Conservation (phyloP, 2,113 vertebrate species). For the Lagenorhynchus albirostris region DNA sequence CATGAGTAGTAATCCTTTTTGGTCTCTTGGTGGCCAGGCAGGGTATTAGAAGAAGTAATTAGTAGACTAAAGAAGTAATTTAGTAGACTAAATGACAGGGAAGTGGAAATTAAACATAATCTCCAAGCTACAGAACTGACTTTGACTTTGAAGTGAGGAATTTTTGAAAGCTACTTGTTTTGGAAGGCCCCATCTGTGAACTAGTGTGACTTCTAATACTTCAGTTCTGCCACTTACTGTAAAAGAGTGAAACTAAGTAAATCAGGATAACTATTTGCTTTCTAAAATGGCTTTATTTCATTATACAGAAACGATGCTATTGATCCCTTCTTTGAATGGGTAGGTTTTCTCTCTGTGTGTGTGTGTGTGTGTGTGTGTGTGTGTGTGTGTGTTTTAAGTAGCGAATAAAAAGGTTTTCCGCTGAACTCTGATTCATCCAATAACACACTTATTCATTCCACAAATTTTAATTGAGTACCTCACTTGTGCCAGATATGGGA, state of each 20-base stretch:
- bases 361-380: neutral
- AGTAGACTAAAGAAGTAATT: too few relatives aligned
- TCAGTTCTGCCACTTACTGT: neutral
- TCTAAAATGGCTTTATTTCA: neutral
- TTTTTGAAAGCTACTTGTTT: neutral
- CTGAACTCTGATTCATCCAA: neutral
- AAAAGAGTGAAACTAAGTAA: neutral
- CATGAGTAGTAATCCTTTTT: neutral
- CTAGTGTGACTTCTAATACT: neutral
- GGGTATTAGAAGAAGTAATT: neutral
- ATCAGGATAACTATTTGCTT: neutral
- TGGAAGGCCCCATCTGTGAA: neutral
- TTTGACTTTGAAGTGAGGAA: neutral
- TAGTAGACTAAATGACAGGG: neutral
- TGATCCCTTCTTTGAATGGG: neutral
- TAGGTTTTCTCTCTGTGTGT: neutral
- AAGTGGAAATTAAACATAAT: neutral
- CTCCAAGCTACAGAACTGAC: neutral
- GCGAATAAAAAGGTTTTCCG: neutral
- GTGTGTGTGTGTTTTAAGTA: neutral
- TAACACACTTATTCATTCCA: neutral
- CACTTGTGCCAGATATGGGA: neutral
- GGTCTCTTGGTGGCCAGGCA: neutral
- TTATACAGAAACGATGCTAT: neutral
- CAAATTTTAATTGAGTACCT: neutral